phyloP scores from a whole-genome alignment of 2,113 vertebrate genomes.

The Elephantulus edwardii region DNA sequence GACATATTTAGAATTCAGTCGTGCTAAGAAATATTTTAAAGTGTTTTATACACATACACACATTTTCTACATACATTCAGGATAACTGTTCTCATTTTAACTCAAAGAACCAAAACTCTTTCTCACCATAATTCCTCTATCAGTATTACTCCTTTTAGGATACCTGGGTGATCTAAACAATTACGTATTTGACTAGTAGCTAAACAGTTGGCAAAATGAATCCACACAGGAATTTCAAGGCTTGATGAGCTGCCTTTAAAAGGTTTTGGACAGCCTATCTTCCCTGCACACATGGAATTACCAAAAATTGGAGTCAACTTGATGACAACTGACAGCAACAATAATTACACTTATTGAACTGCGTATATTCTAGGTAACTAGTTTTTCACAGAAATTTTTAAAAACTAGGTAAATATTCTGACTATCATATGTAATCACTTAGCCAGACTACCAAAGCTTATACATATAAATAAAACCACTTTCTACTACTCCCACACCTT shows the following conservation, averaged over 20 bases:
- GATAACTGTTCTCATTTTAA: not conserved
- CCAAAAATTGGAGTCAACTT: not conserved
- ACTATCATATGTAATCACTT: not conserved
- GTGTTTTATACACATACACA: no score
- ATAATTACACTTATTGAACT: not conserved
- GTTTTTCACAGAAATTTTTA: not conserved
- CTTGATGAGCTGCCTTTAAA: not conserved
- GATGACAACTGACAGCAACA: not conserved
- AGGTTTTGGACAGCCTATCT: not conserved
- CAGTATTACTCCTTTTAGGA: not conserved
- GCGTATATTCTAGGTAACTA: constrained; percentile 2
- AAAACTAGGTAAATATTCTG: not conserved
- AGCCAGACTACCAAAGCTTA: not conserved
- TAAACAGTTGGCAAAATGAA: not conserved
- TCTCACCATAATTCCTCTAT: constrained; percentile 15
- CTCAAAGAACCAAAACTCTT: not conserved
- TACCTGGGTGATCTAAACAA: not conserved
- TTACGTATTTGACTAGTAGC: no score
- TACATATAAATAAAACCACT: not conserved
- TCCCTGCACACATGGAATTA: not conserved
- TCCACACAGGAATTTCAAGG: not conserved
- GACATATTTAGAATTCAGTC: no score
- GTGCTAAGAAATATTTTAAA: no score
- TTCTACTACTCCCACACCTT: not conserved
- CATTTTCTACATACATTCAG: not conserved